Evolutionary conservation across 1,140 invertebrate genomes (phyloP), one percentile per base, ranked within the genome.

Genomic region (Mylabris phalerata): DNA sequence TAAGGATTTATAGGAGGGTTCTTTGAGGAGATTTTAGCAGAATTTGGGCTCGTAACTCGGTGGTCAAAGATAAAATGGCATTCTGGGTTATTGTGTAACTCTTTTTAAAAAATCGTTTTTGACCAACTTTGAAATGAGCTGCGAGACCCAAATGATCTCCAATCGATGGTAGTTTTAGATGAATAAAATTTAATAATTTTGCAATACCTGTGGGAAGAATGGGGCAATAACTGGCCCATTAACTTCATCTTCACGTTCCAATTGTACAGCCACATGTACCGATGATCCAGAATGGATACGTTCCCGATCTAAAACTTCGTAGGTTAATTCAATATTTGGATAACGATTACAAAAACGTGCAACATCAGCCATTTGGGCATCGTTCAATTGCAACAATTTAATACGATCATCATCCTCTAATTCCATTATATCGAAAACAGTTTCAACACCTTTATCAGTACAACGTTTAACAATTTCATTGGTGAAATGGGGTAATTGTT

Each of bases 361-460:
- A 0, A 99, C 96, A 75, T 99, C 96, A 0, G 91, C 89, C 88
- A 98, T 95, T 77, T 99, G 89, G 0, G 79, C 66, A 45, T 95
- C 88, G 0, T 80, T 84, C 59, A 99, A 76, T 68, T 93, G 87
- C 41, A 99, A 75, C 7, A 99, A 75, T 57, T 88, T 84, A 54
- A 85, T 88, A 32, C 98, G 80, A 25, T 95, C 95, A 7, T 92
- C 88, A 74, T 99, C 96, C 68, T 99, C 97, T 60, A 99, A 78
- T 72, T 99, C 96, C 89, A 99, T 97, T 45, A 99, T 88, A 71
- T 99, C 96, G 75, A 98, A 99, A 5, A 99, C 93, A 0, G 93
- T 95, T 73, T 98, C 93, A 4, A 98, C 89, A 61, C 84, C 82
- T 83, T 93, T 93, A 26, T 95, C 93, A 0, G 88, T 87, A 69